Conservation (phyloP, 2,113 vertebrate genomes). For the Pachycephala philippinensis region DNA sequence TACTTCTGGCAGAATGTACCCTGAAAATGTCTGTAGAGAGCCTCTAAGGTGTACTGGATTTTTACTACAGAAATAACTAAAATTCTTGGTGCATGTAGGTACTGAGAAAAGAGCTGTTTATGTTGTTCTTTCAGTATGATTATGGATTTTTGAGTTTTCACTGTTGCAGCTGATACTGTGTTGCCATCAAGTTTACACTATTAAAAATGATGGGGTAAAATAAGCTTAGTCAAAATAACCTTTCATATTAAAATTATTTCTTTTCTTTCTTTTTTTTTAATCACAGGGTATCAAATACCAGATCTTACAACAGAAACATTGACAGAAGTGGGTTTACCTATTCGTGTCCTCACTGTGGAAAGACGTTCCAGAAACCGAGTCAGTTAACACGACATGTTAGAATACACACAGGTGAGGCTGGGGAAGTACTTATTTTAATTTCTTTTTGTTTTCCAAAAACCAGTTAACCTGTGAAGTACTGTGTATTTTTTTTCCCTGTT, state of each 20-base stretch:
- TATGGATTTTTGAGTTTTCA: not conserved
- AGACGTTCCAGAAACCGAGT: slow-evolving; percentile 96
- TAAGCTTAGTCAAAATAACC: not conserved
- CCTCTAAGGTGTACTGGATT: not conserved
- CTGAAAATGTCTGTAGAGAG: not conserved
- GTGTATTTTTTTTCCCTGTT: not conserved
- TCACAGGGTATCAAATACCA: slow-evolving; percentile 82
- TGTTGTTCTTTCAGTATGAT: not conserved
- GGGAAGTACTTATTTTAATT: not conserved
- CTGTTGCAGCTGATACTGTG: not conserved
- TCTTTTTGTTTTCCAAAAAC: not conserved
- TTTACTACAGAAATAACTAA: not conserved
- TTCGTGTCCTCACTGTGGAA: slow-evolving; percentile 94
- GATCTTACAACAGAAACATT: slow-evolving; percentile 94
- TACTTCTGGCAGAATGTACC: not conserved
- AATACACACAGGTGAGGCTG: slow-evolving; percentile 91
- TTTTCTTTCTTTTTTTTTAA: not conserved
- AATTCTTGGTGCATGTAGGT: not conserved
- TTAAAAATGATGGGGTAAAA: not conserved
- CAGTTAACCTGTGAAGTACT: not conserved
- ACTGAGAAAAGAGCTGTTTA: not conserved
- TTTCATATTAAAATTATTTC: not conserved
- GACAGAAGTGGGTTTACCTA: slow-evolving; percentile 96
- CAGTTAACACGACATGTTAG: slow-evolving; percentile 92
- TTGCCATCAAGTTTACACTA: not conserved